Evolutionary conservation across 2,113 vertebrate genomes (phyloP), one percentile per base, ranked within the genome.

Genomic region (Petaurus breviceps): DNA sequence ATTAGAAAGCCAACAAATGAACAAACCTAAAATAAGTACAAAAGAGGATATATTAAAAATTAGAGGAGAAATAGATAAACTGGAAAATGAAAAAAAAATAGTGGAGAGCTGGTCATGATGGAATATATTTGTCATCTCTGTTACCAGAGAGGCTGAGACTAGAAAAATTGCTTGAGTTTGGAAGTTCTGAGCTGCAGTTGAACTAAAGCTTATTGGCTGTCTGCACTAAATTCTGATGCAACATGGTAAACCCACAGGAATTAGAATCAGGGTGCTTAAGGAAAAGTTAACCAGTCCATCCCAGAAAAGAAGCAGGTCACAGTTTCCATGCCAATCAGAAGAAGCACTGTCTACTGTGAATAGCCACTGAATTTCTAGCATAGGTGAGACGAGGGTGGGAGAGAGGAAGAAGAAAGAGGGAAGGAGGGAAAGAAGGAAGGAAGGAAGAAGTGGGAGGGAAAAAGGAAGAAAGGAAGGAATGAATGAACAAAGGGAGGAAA

Each of bases 1-100:
- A 84, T 84, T 84, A 84, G 68, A 84, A 68, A 84, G 68, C 68
- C 68, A 84, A 84, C 68, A 84, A 84, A 84, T 84, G 68, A 84
- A 84, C 68, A 84, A 84, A 23, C 68, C 68, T 43, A 84, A 84
- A 84, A 84, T 84, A 8, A 43, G 16, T 19, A 43, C n/a, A 84
- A 84, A 84, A 84, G n/a, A 84, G 19, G 19, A 43, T 43, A 23
- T 23, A 84, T 84, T 84, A 43, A 84, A 84, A 84, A 84, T 43
- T 84, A 84, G 37, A 43, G n/a, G 68, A 43, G 6, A 43, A 84
- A 84, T 43, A 77, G 68, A 84, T 43, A 84, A 84, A 84, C 68
- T 43, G n/a, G n/a, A 84, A 84, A 43, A 19, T 84, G 68, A 61
- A 61, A 31, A 84, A 84, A 43, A 68, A 84, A 84, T 8, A 84